Base-by-base conservation (phyloP, 2,113 vertebrate species). In the Bufo gargarizans region DNA sequence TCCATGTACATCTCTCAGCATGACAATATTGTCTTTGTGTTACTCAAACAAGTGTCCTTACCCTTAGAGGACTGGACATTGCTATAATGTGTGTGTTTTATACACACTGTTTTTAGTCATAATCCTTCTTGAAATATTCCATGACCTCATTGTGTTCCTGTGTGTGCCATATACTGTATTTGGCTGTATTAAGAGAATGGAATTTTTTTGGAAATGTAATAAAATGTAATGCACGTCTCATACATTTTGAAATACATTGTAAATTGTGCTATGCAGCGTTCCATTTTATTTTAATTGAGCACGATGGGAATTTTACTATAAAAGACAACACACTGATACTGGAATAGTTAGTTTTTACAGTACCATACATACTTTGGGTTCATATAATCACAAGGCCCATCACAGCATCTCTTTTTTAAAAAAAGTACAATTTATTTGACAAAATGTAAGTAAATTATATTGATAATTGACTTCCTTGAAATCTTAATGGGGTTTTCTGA, bases 281-380 rank as follows among this genome's bases (percentile, higher is more conserved):
- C 33, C 43, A 76, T 77, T 77, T 74, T 58, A 61, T 86, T 71
- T 65, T 80, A 79, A 87, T 87, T 80, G 63, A 81, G 78, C 77
- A 71, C 86, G 56, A 71, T 81, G 86, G 77, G 86, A 81, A 17
- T 63, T 67, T 87, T 87, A 58, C 53, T 58, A 53, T n/a, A 69
- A 80, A 22, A 50, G 53, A 63, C 49, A 56, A 87, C 79, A 80
- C 71, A 50, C 49, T 81, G 53, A 59, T 77, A 77, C 14, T 45
- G 45, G 84, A 77, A 86, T 17, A 74, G 9, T 61, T 61, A 45
- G 77, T 71, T 58, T 61, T 85, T 63, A 47, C 33, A 49, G 45
- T 72, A 20, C 12, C 55, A 17, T 45, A 74, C 10, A 76, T 47
- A 56, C 50, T 71, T 11, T 33, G 8, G 19, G 53, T 58, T 84